A percentile compares a stretch with the other conserved stretches of the same genome.
Evolutionary conservation across 92 coral and sea anemone genomes (phyloP).

Genomic region (Zoanthus sansibaricus): DNA sequence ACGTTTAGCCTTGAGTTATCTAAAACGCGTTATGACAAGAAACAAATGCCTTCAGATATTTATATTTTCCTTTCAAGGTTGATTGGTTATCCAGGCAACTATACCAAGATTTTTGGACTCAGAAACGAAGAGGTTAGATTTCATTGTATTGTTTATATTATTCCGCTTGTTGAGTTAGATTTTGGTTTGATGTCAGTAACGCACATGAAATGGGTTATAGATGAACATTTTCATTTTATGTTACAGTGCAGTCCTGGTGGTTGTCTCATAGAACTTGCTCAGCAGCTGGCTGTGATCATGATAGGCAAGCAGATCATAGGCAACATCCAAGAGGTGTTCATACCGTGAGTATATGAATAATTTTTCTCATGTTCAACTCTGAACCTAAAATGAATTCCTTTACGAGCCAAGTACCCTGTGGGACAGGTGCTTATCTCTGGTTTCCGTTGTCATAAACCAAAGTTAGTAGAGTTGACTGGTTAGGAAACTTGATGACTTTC

Average conservation of each 20-base stretch:
- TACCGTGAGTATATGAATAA: constrained; percentile 81
- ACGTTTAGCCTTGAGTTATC: too few relatives aligned
- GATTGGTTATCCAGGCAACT: constrained; percentile 94
- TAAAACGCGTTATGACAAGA: too few relatives aligned
- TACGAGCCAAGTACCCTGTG: too few relatives aligned
- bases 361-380: not conserved
- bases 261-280: constrained; percentile 97
- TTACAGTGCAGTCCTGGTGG: constrained; percentile 97
- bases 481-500: too few relatives aligned
- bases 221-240: too few relatives aligned
- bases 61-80: constrained; percentile 59
- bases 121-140: constrained; percentile 87
- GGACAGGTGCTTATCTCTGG: too few relatives aligned
- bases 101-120: constrained; percentile 81
- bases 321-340: constrained; percentile 92
- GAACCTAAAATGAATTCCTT: too few relatives aligned
- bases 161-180: not conserved
- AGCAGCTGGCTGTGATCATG: constrained; percentile 95
- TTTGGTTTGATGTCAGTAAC: too few relatives aligned
- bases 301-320: constrained; percentile 96
- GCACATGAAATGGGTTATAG: not conserved
- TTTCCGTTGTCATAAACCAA: too few relatives aligned
- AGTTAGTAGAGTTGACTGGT: too few relatives aligned
- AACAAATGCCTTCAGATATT: too few relatives aligned
- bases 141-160: not conserved